Evolutionary conservation across 2,797 vertebrate genomes (phyloP).

Genomic region (Enteromius afrohamiltoni): DNA sequence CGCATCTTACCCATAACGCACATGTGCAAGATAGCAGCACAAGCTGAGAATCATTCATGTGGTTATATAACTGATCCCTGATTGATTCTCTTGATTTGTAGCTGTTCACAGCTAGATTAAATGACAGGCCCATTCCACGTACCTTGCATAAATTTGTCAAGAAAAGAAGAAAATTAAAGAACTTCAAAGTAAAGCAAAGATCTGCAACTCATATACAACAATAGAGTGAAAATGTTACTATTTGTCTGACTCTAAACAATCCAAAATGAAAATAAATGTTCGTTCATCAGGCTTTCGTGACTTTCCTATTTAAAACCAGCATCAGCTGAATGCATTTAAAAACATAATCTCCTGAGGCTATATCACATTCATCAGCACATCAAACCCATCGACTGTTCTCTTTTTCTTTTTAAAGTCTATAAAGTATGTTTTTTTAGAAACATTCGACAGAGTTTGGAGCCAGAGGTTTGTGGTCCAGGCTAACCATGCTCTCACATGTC

Average conservation of each 20-base stretch:
- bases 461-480: slow-evolving; percentile 34
- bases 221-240: slow-evolving; percentile 53
- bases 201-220: slow-evolving; percentile 67
- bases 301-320: slow-evolving; percentile 70
- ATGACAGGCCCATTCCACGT: background rate
- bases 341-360: background rate
- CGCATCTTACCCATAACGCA: background rate
- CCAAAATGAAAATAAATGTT: slow-evolving; percentile 68
- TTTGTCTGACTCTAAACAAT: slow-evolving; percentile 67
- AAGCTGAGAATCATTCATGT: slow-evolving; percentile 10
- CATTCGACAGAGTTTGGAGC: slow-evolving; percentile 35
- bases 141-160: slow-evolving; percentile 4
- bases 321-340: slow-evolving; percentile 35
- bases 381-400: slow-evolving; percentile 28
- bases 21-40: slow-evolving; percentile 26
- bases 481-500: slow-evolving; percentile 58
- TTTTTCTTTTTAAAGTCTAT: slow-evolving; percentile 48
- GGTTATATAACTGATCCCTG: slow-evolving; percentile 34
- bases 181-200: slow-evolving; percentile 70
- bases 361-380: slow-evolving; percentile 43
- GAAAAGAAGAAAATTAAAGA: slow-evolving; percentile 49
- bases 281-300: slow-evolving; percentile 63
- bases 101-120: background rate
- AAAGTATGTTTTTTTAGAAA: slow-evolving; percentile 43
- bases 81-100: slow-evolving; percentile 21